Conservation (phyloP, 2,113 vertebrate genomes). For the Salvator merianae region DNA sequence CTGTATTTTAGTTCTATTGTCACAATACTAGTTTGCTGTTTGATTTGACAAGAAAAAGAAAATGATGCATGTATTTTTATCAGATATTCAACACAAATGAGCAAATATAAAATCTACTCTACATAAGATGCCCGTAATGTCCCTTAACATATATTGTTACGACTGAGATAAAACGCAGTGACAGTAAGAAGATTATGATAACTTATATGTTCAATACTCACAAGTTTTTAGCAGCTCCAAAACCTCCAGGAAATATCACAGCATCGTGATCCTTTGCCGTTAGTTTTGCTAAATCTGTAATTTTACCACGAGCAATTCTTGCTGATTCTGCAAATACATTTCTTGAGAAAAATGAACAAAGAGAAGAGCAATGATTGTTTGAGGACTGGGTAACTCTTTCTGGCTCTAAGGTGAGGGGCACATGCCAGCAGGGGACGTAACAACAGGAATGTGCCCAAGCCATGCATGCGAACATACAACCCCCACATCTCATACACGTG, state of each 20-base stretch:
- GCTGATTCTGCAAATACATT: slow-evolving; percentile 92
- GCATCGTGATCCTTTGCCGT: slow-evolving; percentile 81
- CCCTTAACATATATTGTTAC: neutral
- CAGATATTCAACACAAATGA: neutral
- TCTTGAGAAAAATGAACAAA: slow-evolving; percentile 66
- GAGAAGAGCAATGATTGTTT: neutral
- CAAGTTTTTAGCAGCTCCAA: slow-evolving; percentile 94
- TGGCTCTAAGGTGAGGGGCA: too few species aligned
- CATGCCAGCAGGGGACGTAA: neutral
- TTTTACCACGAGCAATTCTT: slow-evolving; percentile 90
- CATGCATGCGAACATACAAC: too few species aligned
- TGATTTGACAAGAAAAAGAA: neutral
- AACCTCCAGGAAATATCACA: slow-evolving; percentile 92
- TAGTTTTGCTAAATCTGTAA: slow-evolving; percentile 81
- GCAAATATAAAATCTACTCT: neutral
- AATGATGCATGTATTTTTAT: neutral
- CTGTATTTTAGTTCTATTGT: neutral
- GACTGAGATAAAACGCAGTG: neutral
- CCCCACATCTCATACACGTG: too few species aligned
- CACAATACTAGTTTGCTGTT: neutral
- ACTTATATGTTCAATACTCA: slow-evolving; percentile 58
- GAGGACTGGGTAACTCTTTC: neutral
- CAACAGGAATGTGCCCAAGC: too few species aligned
- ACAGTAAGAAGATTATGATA: neutral
- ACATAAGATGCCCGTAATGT: too few species aligned